phyloP scores from a whole-genome alignment of 2,797 vertebrate genomes.

The Ptychobarbus kaznakovi region DNA sequence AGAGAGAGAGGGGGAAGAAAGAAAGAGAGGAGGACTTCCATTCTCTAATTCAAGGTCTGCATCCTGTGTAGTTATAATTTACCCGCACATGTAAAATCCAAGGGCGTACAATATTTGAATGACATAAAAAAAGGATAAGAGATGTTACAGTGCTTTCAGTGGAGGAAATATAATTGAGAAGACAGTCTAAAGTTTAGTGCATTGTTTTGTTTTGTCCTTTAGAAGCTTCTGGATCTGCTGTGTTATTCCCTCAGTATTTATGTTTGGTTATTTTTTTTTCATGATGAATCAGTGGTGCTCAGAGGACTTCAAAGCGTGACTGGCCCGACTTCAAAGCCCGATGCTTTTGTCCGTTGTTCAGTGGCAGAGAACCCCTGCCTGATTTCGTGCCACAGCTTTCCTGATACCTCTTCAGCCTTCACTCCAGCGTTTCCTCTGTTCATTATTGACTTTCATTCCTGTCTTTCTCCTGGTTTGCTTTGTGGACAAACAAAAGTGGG shows the following conservation, averaged over 20 bases:
- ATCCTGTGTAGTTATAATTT: neutral
- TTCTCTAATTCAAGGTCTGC: conserved; percentile 24
- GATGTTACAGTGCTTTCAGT: neutral
- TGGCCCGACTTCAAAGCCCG: conserved; percentile 50
- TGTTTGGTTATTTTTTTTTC: conserved; percentile 4
- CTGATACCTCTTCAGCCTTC: conserved; percentile 44
- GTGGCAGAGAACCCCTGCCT: conserved; percentile 29
- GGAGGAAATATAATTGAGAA: neutral
- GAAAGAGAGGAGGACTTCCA: neutral
- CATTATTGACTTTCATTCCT: conserved; percentile 53
- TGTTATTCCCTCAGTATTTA: conserved; percentile 39
- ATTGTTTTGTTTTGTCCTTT: conserved; percentile 19
- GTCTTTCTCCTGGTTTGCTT: conserved; percentile 24
- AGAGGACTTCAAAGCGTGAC: conserved; percentile 51
- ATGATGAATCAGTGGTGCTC: conserved; percentile 35
- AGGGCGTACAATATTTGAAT: neutral
- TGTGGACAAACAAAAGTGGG: conserved; percentile 7
- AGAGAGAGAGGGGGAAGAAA: neutral
- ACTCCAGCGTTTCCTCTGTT: conserved; percentile 25
- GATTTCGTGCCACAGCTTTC: conserved; percentile 46
- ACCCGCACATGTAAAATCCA: neutral
- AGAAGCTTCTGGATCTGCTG: conserved; percentile 26
- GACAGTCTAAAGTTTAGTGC: neutral
- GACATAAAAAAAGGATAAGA: neutral
- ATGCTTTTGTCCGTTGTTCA: conserved; percentile 47